phyloP scores from a whole-genome alignment of 2,797 vertebrate genomes.

The Cossypha caffra region DNA sequence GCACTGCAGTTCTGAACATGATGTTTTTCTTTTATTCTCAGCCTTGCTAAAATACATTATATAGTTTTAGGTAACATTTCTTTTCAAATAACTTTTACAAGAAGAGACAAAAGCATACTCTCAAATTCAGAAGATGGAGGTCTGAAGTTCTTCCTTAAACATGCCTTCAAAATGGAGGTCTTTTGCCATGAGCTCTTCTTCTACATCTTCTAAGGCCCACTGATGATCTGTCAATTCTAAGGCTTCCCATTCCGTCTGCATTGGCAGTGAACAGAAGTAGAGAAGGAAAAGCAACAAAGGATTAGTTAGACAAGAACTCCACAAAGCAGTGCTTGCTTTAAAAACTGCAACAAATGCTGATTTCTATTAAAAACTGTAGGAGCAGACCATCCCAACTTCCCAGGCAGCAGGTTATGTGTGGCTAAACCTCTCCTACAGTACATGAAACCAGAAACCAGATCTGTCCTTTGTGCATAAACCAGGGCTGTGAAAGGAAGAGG shows the following conservation, averaged over 20 bases:
- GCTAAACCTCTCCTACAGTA: not conserved
- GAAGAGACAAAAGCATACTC: not conserved
- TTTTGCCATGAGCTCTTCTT: conserved; percentile 95
- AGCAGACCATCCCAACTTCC: not conserved
- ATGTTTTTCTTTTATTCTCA: conserved; percentile 54
- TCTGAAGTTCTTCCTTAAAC: conserved; percentile 96
- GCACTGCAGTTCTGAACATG: not conserved
- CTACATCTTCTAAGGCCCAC: conserved; percentile 95
- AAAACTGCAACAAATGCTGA: not conserved
- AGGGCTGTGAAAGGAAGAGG: not conserved
- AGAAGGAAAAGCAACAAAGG: not conserved
- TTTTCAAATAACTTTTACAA: conserved; percentile 18
- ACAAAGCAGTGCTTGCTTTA: not conserved
- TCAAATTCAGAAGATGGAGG: conserved; percentile 88
- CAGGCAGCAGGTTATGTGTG: not conserved
- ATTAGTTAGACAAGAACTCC: not conserved
- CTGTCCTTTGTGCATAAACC: not conserved
- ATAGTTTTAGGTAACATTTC: conserved; percentile 21
- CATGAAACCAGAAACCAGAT: not conserved
- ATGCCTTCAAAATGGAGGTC: conserved; percentile 97
- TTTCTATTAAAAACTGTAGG: not conserved
- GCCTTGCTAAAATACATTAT: conserved; percentile 54
- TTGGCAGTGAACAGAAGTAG: not conserved
- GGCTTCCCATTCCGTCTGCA: conserved; percentile 97
- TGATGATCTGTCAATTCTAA: conserved; percentile 97